Conservation (phyloP, 2,113 vertebrate species). For the Atlantisia rogersi region DNA sequence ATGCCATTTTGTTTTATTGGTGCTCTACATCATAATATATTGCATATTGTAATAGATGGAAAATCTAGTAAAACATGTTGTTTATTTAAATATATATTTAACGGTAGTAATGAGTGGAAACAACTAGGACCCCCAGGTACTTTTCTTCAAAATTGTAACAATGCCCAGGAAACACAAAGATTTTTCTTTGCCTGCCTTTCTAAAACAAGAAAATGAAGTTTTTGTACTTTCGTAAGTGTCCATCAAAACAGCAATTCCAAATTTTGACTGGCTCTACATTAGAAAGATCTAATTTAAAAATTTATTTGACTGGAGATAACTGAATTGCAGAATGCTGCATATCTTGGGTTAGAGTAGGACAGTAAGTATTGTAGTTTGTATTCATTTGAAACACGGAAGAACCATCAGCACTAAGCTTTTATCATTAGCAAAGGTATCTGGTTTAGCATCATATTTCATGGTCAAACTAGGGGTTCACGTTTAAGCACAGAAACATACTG, state of each 20-base stretch:
- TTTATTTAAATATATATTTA: slow-evolving; percentile 47
- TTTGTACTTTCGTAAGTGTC: background rate
- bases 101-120: slow-evolving; percentile 19
- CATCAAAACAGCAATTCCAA: background rate
- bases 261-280: background rate
- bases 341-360: background rate
- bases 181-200: background rate
- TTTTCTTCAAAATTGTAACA: background rate
- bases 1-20: slow-evolving; percentile 12
- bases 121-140: slow-evolving; percentile 27
- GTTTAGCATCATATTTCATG: background rate
- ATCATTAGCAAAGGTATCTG: background rate
- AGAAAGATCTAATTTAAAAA: background rate
- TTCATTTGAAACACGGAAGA: background rate
- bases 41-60: slow-evolving; percentile 20
- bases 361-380: background rate
- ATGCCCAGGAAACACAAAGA: background rate
- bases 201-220: background rate
- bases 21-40: slow-evolving; percentile 18
- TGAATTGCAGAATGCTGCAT: background rate
- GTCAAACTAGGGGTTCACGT: background rate
- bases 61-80: slow-evolving; percentile 51
- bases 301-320: background rate
- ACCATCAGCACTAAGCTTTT: background rate
- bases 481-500: background rate